Evolutionary conservation across 2,797 vertebrate genomes (phyloP).

Genomic region (Squalus acanthias): DNA sequence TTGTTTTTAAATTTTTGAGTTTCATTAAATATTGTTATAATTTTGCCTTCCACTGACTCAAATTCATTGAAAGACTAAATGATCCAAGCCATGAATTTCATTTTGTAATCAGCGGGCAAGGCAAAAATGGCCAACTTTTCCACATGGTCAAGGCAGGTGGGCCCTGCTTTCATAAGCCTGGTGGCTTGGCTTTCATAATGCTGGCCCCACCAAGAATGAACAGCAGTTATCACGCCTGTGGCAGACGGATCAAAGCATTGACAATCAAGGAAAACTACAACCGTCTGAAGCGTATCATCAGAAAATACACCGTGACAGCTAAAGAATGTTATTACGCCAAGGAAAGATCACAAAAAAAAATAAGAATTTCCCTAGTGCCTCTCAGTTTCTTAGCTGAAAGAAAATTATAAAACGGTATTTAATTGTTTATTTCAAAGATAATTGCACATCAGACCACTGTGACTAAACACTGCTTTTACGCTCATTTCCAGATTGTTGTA

Average conservation of each 20-base stretch:
- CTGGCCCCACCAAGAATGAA: neutral
- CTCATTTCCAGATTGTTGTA: neutral
- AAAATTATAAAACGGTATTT: neutral
- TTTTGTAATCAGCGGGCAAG: neutral
- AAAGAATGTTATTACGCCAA: neutral
- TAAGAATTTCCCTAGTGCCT: neutral
- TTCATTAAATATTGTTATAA: neutral
- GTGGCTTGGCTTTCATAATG: neutral
- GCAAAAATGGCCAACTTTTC: neutral
- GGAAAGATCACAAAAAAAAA: neutral
- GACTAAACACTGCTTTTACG: neutral
- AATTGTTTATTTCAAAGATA: neutral
- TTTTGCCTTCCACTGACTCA: neutral
- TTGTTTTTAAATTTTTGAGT: neutral
- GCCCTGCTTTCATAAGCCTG: neutral
- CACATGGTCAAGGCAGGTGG: neutral
- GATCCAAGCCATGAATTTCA: neutral
- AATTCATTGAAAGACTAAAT: neutral
- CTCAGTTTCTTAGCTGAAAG: neutral
- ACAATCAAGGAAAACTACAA: neutral
- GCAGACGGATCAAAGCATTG: neutral
- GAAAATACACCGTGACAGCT: neutral
- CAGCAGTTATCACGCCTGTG: neutral
- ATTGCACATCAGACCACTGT: neutral
- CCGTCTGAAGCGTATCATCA: neutral